These are phyloP conservation scores for Apotomis capreana DNA, from an alignment of 2,888 invertebrate species.

Conservation along the genomic window DNA sequence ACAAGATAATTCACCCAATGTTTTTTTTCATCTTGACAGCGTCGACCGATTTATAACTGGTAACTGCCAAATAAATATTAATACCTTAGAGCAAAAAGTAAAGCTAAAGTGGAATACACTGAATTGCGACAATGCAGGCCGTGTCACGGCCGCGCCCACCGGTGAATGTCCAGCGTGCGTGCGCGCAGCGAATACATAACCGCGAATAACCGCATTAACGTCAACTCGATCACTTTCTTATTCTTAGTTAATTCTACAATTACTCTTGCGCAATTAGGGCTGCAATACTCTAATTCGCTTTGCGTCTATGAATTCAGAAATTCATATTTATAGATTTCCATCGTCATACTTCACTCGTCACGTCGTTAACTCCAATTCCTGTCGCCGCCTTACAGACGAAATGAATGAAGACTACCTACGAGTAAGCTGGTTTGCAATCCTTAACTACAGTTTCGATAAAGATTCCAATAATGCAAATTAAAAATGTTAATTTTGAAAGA, in stretches of 20 bases:
- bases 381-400: too few species aligned
- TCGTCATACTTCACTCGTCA: too few species aligned
- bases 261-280: conserved; percentile 32
- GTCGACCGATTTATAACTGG: conserved; percentile 9
- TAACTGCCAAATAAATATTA: conserved; percentile 16
- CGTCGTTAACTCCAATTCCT: too few species aligned
- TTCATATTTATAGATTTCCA: too few species aligned
- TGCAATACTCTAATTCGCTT: neutral
- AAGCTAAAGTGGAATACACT: conserved; percentile 40
- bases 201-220: conserved; percentile 34
- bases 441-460: too few species aligned
- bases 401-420: too few species aligned
- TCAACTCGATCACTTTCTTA: conserved; percentile 41
- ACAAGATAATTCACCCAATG: neutral
- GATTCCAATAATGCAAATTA: too few species aligned
- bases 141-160: conserved; percentile 74
- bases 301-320: too few species aligned
- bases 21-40: conserved; percentile 1
- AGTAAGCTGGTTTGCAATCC: too few species aligned
- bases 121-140: conserved; percentile 71
- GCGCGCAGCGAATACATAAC: conserved; percentile 34
- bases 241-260: conserved; percentile 38
- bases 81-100: conserved; percentile 32
- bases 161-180: conserved; percentile 61
- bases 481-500: too few species aligned